Evolutionary conservation across 2,797 vertebrate species (phyloP), one percentile per base, ranked within the genome.

Genomic region (Esox masquinongy): DNA sequence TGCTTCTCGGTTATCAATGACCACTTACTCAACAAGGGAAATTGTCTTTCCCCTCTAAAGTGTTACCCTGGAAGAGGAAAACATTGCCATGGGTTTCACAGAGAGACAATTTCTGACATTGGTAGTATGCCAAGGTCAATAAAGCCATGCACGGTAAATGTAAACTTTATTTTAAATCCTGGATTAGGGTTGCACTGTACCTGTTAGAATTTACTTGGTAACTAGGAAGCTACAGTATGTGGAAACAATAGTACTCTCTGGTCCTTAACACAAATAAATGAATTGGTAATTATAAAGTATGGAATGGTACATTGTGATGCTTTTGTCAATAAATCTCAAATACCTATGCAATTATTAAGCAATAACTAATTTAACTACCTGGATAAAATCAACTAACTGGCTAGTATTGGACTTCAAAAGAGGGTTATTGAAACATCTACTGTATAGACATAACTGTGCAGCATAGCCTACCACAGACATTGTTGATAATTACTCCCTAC

Each of bases 1-100:
- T 78, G 61, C 63, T 12, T 9, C 36, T 79, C 59, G 70, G 77
- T 70, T 1, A 0, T 66, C 51, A 43, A 70, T 11, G 39, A 22
- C 26, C 39, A 19, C 24, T 49, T 74, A 66, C 43, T 36, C 11
- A 47, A 51, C 22, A 36, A 16, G 12, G 15, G 43, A 49, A 22
- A 49, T 67, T 31, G 36, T 29, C 29, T 15, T 50, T 63, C 17
- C 4, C 19, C 26, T 7, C 36, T 19, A 24, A 39, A 47, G 43
- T n/a, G n/a, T 15, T 11, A 47, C n/a, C 5, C 39, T 4, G 15
- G 39, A 47, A 26, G 36, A 29, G 5, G 1, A 26, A 64, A 29
- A 39, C 11, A 29, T 31, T 64, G 4, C 11, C 26, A 64, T 64
- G 15, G 26, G 26, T 64, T 29, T 26, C 5, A 64, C 15, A 29